These are phyloP conservation scores for Lepetodrilus schrolli DNA, from an alignment of 2,888 invertebrate genomes.

Conservation along the genomic window DNA sequence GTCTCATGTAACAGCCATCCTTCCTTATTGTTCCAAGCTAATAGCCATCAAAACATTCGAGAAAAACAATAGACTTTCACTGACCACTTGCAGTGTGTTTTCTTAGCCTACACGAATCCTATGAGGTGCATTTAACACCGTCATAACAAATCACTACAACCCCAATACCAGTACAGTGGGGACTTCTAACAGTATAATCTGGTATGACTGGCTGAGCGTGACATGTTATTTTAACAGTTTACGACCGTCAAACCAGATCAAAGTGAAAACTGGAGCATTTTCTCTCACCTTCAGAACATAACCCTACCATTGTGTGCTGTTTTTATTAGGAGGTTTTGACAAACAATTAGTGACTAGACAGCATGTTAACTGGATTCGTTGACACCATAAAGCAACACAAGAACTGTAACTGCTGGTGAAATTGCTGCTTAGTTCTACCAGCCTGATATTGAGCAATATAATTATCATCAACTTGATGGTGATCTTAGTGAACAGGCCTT, in stretches of 20 bases:
- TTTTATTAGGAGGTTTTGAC: background rate
- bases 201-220: background rate
- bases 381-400: no score
- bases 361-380: background rate
- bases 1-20: background rate
- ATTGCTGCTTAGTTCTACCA: no score
- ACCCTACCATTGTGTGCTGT: no score
- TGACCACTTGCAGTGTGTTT: conserved; percentile 1
- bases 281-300: background rate
- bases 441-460: no score
- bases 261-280: background rate
- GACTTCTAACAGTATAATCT: background rate
- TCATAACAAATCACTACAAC: conserved; percentile 13
- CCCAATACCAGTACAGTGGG: background rate
- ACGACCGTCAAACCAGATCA: background rate
- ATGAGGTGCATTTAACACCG: background rate
- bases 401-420: no score
- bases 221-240: background rate
- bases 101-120: background rate
- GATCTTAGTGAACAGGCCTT: no score
- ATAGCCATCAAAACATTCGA: background rate
- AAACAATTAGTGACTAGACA: conserved; percentile 10
- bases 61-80: background rate
- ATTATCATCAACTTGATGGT: no score
- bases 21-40: background rate